A percentile compares a stretch with the other conserved stretches of the same genome.
Conservation (phyloP, 2,888 invertebrate genomes). For the Baccha elongata region DNA sequence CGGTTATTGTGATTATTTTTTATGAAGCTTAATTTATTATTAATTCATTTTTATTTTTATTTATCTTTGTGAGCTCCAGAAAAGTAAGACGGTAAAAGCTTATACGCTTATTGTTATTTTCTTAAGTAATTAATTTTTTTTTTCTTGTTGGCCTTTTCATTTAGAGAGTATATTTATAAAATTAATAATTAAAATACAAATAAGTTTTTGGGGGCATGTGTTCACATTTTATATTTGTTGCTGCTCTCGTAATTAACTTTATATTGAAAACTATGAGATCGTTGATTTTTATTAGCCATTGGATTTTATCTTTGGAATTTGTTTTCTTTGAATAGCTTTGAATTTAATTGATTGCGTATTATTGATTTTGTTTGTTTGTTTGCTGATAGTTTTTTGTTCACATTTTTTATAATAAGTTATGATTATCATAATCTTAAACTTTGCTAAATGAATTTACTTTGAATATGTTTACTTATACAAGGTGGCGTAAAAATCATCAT, state of each 20-base stretch:
- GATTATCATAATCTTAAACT: too few species aligned
- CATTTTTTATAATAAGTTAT: too few species aligned
- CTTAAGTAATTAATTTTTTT: slow-evolving; percentile 19
- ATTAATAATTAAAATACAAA: slow-evolving; percentile 22
- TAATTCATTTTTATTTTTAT: slow-evolving; percentile 68
- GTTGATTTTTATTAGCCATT: slow-evolving; percentile 39
- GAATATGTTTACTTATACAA: too few species aligned
- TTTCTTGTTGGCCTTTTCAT: background rate
- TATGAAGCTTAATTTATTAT: slow-evolving; percentile 68
- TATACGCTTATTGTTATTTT: slow-evolving; percentile 37
- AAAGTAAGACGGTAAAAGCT: slow-evolving; percentile 41
- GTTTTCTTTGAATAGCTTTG: background rate
- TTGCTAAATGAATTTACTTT: too few species aligned
- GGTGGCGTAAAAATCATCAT: too few species aligned
- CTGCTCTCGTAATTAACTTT: slow-evolving; percentile 49
- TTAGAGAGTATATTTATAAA: background rate
- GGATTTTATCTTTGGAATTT: background rate
- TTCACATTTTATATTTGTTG: slow-evolving; percentile 4
- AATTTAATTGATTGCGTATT: slow-evolving; percentile 8
- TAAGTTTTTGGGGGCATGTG: slow-evolving; percentile 18
- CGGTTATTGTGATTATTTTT: slow-evolving; percentile 69
- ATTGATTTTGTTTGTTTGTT: slow-evolving; percentile 2
- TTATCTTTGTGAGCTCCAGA: slow-evolving; percentile 51
- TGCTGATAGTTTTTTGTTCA: background rate
- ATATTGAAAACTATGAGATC: slow-evolving; percentile 61